Evolutionary conservation across 2,888 invertebrate species (phyloP).

Genomic region (Pyrrhosoma nymphula): DNA sequence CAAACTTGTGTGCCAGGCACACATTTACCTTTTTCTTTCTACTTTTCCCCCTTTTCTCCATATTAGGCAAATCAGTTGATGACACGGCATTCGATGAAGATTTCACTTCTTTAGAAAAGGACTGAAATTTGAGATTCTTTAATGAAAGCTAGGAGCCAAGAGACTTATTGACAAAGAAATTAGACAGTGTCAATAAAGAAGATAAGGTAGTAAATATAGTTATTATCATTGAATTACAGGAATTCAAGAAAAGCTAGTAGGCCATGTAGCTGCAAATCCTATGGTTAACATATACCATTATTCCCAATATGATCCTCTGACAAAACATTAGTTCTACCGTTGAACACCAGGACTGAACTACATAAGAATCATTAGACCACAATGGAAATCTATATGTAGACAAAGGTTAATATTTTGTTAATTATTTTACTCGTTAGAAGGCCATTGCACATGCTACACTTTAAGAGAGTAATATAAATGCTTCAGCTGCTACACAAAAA

Average conservation of each 20-base stretch:
- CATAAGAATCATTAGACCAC: not conserved
- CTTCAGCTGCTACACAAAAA: not conserved
- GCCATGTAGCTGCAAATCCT: not conserved
- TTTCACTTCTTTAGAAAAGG: slow-evolving; percentile 70
- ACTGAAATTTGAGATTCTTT: slow-evolving; percentile 70
- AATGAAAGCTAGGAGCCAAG: slow-evolving; percentile 57
- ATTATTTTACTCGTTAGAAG: not conserved
- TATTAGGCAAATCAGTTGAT: slow-evolving; percentile 70
- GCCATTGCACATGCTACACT: not conserved
- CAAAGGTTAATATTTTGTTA: not conserved
- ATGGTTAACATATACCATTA: not conserved
- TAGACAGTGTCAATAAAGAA: slow-evolving; percentile 44
- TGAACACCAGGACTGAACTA: not conserved
- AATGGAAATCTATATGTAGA: not conserved
- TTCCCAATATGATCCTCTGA: not conserved
- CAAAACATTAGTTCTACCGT: not conserved
- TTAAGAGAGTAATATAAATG: not conserved
- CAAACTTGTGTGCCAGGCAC: slow-evolving; percentile 50
- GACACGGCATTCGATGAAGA: slow-evolving; percentile 70
- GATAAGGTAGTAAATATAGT: not conserved
- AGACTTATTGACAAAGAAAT: slow-evolving; percentile 56
- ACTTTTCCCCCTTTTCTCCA: slow-evolving; percentile 70
- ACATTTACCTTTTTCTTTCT: slow-evolving; percentile 70
- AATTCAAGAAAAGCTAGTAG: not conserved
- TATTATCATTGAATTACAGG: not conserved